Percentiles rank a stretch among this genome's conserved stretches.
Evolutionary conservation across 1,140 invertebrate genomes (phyloP).

Genomic region (Cataglyphis hispanica): DNA sequence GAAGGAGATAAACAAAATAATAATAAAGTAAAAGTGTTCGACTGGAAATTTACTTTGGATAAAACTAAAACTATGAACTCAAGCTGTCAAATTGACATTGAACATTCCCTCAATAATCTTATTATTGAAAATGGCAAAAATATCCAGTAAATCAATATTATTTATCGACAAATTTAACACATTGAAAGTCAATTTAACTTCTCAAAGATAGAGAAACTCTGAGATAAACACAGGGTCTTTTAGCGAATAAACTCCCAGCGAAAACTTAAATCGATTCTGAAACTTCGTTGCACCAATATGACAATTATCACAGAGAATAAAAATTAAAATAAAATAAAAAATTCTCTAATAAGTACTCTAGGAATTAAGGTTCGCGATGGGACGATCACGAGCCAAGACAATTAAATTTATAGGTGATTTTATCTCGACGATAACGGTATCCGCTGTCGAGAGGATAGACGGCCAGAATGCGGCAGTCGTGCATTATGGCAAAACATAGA

Average conservation of each 20-base stretch:
- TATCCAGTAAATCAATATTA: neutral
- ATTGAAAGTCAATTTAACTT: neutral
- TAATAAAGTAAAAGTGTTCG: neutral
- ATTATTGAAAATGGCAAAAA: neutral
- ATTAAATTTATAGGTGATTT: conserved; percentile 48
- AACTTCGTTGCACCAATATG: neutral
- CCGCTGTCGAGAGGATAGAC: conserved; percentile 14
- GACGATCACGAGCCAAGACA: conserved; percentile 22
- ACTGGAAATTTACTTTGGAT: no score
- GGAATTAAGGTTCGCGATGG: conserved; percentile 36
- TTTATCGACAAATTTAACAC: neutral
- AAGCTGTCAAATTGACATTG: no score
- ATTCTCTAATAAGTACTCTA: neutral
- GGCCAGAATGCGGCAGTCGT: conserved; percentile 66
- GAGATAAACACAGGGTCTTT: neutral
- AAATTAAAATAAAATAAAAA: neutral
- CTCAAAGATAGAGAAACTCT: neutral
- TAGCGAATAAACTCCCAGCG: neutral
- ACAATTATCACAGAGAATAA: neutral
- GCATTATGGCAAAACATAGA: conserved; percentile 24
- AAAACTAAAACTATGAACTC: no score
- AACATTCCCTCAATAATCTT: neutral
- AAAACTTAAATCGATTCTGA: conserved; percentile 9
- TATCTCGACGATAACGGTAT: conserved; percentile 42
- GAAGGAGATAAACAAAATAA: neutral